Conservation (phyloP, 2,113 vertebrate genomes). For the Bufo bufo region DNA sequence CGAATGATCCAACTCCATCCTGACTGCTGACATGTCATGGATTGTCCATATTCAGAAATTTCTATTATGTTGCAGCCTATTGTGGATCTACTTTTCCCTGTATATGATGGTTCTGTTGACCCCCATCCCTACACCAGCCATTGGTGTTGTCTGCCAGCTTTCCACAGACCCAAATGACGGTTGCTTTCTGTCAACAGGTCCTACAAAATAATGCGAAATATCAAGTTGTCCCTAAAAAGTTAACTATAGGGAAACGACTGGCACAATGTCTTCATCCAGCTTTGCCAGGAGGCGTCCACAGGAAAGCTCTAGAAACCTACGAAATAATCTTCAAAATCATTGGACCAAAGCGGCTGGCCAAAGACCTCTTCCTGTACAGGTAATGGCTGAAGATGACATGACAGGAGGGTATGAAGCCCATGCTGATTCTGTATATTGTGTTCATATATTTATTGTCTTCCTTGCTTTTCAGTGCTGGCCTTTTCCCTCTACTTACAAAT, state of each 20-base stretch:
- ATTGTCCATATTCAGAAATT: too few species aligned
- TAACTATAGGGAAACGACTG: slow-evolving; percentile 94
- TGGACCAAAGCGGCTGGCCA: slow-evolving; percentile 95
- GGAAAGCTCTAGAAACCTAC: slow-evolving; percentile 97
- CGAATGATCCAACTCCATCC: too few species aligned
- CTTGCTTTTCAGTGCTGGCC: slow-evolving; percentile 81
- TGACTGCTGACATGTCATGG: too few species aligned
- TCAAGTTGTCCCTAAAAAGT: slow-evolving; percentile 95
- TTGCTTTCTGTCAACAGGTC: slow-evolving; percentile 73
- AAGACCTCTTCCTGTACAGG: slow-evolving; percentile 99
- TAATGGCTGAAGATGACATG: slow-evolving; percentile 59
- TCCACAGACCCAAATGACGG: neutral
- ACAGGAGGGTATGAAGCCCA: too few species aligned
- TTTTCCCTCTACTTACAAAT: slow-evolving; percentile 97
- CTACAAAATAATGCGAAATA: slow-evolving; percentile 98
- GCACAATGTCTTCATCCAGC: slow-evolving; percentile 98
- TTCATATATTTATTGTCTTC: neutral
- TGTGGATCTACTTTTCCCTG: too few species aligned
- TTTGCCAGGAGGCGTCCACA: slow-evolving; percentile 95
- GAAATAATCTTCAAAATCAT: slow-evolving; percentile 99
- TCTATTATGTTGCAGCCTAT: too few species aligned
- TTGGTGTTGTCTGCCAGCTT: too few species aligned
- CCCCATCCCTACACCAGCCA: too few species aligned
- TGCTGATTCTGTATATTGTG: neutral
- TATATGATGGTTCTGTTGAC: too few species aligned